Conservation (phyloP, 2,113 vertebrate genomes). For the Lampris incognitus region DNA sequence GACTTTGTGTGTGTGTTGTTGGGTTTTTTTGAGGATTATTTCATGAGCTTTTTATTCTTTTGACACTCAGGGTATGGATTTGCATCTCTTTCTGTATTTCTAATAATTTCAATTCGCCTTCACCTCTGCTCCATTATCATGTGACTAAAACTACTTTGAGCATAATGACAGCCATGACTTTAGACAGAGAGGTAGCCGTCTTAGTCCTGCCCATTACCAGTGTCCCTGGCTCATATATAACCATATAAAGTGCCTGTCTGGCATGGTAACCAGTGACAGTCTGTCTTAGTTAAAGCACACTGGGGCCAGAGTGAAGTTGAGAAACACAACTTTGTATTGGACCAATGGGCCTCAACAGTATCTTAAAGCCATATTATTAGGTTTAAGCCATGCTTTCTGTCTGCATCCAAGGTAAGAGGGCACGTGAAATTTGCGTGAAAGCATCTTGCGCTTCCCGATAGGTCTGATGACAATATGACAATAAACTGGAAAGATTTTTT, state of each 20-base stretch:
- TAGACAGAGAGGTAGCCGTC: neutral
- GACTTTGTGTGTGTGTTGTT: too few relatives aligned
- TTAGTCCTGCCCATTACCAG: slow-evolving; percentile 39
- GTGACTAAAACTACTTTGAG: too few relatives aligned
- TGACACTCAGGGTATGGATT: too few relatives aligned
- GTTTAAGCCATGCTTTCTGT: neutral
- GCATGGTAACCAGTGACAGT: slow-evolving; percentile 17
- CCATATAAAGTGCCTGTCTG: slow-evolving; percentile 68
- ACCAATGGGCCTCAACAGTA: neutral
- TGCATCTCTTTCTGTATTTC: neutral
- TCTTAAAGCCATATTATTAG: neutral
- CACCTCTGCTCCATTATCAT: too few relatives aligned
- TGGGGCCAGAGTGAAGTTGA: slow-evolving; percentile 19
- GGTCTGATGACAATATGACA: neutral
- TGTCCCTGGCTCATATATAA: slow-evolving; percentile 43
- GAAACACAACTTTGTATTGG: slow-evolving; percentile 5
- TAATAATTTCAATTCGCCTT: too few relatives aligned
- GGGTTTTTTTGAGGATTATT: too few relatives aligned
- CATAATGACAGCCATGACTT: too few relatives aligned
- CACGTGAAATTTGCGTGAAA: neutral
- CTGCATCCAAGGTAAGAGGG: slow-evolving; percentile 37
- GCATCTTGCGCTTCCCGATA: neutral
- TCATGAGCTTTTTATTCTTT: too few relatives aligned
- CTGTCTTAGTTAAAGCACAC: slow-evolving; percentile 27
- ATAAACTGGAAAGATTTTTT: neutral